Base-by-base conservation (phyloP, 2,888 invertebrate genomes). In the Seira musarum region DNA sequence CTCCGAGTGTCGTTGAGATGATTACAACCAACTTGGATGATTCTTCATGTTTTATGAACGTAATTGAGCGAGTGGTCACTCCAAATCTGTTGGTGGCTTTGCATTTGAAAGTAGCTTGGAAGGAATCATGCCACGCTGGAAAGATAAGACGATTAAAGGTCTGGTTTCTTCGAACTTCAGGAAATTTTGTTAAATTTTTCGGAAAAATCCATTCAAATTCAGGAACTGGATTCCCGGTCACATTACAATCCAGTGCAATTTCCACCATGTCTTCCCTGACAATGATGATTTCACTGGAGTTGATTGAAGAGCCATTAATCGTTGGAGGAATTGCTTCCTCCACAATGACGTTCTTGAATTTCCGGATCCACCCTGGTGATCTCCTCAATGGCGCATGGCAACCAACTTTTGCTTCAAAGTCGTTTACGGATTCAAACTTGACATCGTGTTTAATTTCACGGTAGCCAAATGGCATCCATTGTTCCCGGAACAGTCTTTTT, bases 201-300 rank as follows among this genome's bases (percentile, higher is more conserved):
- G 75, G 74, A n/a, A 72, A 46, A 2, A 40, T 77, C 82, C 82
- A 83, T 2, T 22, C 15, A 2, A 83, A 6, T 17, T 21, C 63
- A 65, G 83, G 83, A 5, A 13, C 63, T 13, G 83, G 83, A 46
- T 78, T 81, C 24, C 83, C 83, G 6, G 70, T 25, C 15, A 24
- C 75, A 24, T 70, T 60, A 46, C 83, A 83, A 17, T 46, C 21
- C 3, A 46, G 30, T 10, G 53, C n/a, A 5, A 69, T 25, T 17
- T 24, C 17, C 19, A 30, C 35, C 40, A 40, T 1, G 24, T 63
- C 57, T 2, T 21, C n/a, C 1, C 15, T 0, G 1, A 68, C 24
- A 3, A 19, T 22, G 8, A 53, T 19, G 53, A 70, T 69, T 25
- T 46, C 63, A 13, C 61, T 67, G 0, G 25, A 22, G 21, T 68